Evolutionary conservation across 1,140 invertebrate genomes (phyloP), one percentile per base, ranked within the genome.

Genomic region (Anthonomus grandis): DNA sequence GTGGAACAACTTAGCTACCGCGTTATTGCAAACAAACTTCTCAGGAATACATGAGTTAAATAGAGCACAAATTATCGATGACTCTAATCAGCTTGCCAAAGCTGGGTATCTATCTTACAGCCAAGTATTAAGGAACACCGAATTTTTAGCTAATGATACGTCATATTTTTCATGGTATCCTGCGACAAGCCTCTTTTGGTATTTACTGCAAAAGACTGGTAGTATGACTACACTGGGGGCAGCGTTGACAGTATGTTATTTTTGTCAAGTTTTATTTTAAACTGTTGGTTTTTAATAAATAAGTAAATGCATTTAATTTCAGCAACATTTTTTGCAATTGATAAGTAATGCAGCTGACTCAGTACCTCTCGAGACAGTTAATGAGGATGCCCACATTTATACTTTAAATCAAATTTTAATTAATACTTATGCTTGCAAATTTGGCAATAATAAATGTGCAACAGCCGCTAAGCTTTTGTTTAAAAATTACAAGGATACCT

Each of bases 51-150:
- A 84, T 61, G 79, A 79, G 44, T 68, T 86, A 0, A 93, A 90
- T 71, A 79, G 90, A 65, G 89, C 87, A 0, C 87, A 90, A 70
- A 77, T 93, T 9, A 78, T 92, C 4, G 87, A 93, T 62, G 91
- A 94, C 74, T 76, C 87, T 2, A 75, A 91, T 24, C 84, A 83
- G 65, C 73, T 83, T 59, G 70, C 79, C 1, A 70, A 79, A 24
- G 73, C 77, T 53, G 70, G 67, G 64, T 6, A 70, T 79, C 2
- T 60, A 65, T 12, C 41, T 21, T 78, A 81, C 15, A 57, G 64
- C 0, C 70, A 77, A 19, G 79, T 81, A 0, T 71, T 89, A 5
- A 73, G 81, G 2, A 71, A 84, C 1, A 72, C 81, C 0, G 72
- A 76, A 1, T 86, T 86, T 64, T 64, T 89, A 34, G 70, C 71